Evolutionary conservation across 1,140 invertebrate species (phyloP), one percentile per base, ranked within the genome.

Genomic region (Cyclina sinensis): DNA sequence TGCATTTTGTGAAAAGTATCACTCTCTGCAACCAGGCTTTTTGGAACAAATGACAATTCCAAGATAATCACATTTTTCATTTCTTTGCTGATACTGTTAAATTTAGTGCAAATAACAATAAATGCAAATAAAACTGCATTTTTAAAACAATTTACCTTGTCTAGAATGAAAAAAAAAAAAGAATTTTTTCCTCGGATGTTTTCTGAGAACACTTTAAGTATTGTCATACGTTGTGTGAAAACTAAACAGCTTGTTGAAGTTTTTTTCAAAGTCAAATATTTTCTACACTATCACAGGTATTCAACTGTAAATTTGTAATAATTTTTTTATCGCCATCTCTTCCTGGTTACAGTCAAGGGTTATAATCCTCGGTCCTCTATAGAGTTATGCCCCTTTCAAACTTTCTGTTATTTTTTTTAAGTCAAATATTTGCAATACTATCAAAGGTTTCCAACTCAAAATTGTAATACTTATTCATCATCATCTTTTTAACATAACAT

Each of bases 111-210:
- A 54, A 54, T 54, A 54, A 54, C 51, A 54, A 54, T 54, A 54
- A 54, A 54, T 54, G 51, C 51, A 54, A 54, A 54, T 54, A n/a
- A 54, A 18, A 18, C 21, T 54, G 51, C 51, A 54, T 54, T 54
- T 54, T 54, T 54, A 54, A 54, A 54, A 18, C 51, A 54, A 54
- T 54, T 54, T n/a, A 54, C 51, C 51, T 54, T 54, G 51, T 54
- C 21, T 54, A 54, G 51, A 54, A 54, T 54, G 12, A 54, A 14
- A 54, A 18, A n/a, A n/a, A n/a, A 18, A 54, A 54, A 54, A 54
- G 14, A 54, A 54, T 43, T 43, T 43, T 43, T 43, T 43, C 43
- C 43, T 43, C 43, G 14, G 43, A 43, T 18, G 51, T 18, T 54
- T 54, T 14, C 51, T 54, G 51, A 54, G 51, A 54, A 54, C 12